Percentiles rank a stretch among this genome's conserved stretches.
phyloP scores from a whole-genome alignment of 2,888 invertebrate species.

The Drosophila picticornis region DNA sequence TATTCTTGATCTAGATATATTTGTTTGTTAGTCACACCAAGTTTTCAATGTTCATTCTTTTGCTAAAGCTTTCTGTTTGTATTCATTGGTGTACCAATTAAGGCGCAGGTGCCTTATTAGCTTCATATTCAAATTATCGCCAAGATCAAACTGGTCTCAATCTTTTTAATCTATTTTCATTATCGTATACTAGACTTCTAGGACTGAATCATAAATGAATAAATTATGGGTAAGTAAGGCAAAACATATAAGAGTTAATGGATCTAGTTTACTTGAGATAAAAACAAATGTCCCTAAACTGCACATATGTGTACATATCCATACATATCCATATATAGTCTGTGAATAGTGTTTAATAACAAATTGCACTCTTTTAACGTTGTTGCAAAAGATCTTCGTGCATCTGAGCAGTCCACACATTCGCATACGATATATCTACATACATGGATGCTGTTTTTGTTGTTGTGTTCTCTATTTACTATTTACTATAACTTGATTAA shows the following conservation, averaged over 20 bases:
- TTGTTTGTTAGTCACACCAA: not conserved
- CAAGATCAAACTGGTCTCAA: slow-evolving; percentile 8
- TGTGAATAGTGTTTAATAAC: slow-evolving; percentile 9
- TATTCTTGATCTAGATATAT: not conserved
- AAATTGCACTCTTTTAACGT: slow-evolving; percentile 14
- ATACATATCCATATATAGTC: not conserved
- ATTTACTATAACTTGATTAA: slow-evolving; percentile 4
- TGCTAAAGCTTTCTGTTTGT: slow-evolving; percentile 9
- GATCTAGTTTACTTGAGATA: not conserved
- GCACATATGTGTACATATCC: not conserved
- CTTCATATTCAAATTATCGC: not conserved
- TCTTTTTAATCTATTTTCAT: not conserved
- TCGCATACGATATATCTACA: slow-evolving; percentile 3
- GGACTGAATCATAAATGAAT: slow-evolving; percentile 2
- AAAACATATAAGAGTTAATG: not conserved
- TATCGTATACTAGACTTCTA: slow-evolving; percentile 5
- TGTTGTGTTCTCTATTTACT: not conserved
- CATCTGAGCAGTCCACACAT: slow-evolving; percentile 1
- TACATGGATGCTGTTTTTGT: slow-evolving; percentile 8
- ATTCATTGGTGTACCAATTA: slow-evolving; percentile 1
- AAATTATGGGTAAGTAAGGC: not conserved
- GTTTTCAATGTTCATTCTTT: not conserved
- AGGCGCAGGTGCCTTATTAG: not conserved
- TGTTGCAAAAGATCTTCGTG: not conserved
- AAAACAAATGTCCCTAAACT: not conserved